Base-by-base conservation (phyloP, 2,797 vertebrate species). In the Acanthopagrus latus region DNA sequence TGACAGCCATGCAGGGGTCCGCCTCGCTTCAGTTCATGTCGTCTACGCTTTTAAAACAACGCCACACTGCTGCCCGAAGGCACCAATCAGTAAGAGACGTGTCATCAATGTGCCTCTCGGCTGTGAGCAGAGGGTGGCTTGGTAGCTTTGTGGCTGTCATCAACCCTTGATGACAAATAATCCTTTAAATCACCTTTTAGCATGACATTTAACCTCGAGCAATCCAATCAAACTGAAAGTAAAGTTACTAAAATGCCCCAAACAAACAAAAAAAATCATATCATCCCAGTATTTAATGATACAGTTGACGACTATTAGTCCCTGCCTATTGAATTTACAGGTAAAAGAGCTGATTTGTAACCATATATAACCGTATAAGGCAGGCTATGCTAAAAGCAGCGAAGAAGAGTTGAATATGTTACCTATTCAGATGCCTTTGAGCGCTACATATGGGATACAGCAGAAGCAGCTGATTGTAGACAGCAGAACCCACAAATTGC, bases 41-140 rank as follows among this genome's bases (percentile, higher is more conserved):
- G 47, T 62, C 58, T 14, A 23, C 78, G 65, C 38, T 66, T 75
- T 67, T 20, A 48, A 41, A 63, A 78, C 57, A 44, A 54, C 60
- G 6, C 33, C 67, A n/a, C 18, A 1, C 38, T 20, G 20, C 56
- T 41, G 55, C 56, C 63, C 29, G 52, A 74, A 57, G 38, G 44
- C 60, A 25, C 27, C 65, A 47, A 18, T 78, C 43, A 55, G 73
- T 18, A 7, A 17, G 65, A 56, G 17, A 58, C 12, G 3, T 29
- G 64, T 58, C 2, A 58, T 48, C 47, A 9, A 3, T 48, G 29
- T 17, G 64, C 17, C 21, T 38, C 51, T 23, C 0, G 11, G 59
- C 16, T 9, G 21, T 20, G 56, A 75, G 21, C 67, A 48, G 63
- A 41, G n/a, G 54, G 43, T 56, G 46, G 33, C 8, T 14, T 43